Base-by-base conservation (phyloP, 2,888 invertebrate genomes). In the Ypsolopha sequella region DNA sequence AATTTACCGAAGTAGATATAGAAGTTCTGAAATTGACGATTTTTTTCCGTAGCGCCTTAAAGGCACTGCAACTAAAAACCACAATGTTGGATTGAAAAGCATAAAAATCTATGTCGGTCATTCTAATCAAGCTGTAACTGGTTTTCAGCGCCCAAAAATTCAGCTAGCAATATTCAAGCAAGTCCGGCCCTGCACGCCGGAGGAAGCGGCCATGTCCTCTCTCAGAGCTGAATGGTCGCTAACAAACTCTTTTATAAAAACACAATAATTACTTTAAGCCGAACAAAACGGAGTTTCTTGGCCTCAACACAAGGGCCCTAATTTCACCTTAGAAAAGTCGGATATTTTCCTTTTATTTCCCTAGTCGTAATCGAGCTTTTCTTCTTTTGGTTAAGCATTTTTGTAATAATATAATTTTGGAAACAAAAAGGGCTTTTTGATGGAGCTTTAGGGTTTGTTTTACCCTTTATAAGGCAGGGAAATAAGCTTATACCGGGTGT, bases 201-300 rank as follows among this genome's bases (percentile, higher is more conserved):
- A 64, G 65, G 64, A 66, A 66, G 67, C 74, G 78, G 69, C 79
- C 77, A 72, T 70, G 70, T 70, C 71, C 68, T 65, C 66, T 57
- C 41, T 45, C n/a, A 36, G 58, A 58, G 58, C 68, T 82, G 79
- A 86, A 86, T 86, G 80, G 80, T 71, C 76, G 80, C 86, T 85
- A 86, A 86, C 86, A 85, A 86, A 85, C 86, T 85, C 86, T 84
- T 86, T 85, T 76, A 85, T 79, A 86, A 84, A 82, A 85, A 85
- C 80, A 84, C 79, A 84, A 86, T 86, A 85, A 86, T 86, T 86
- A 85, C 84, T 86, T 84, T 80, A 82, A 73, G 79, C 69, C 68
- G 76, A 75, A 82, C 81, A 85, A 84, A 86, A 82, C 70, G 66
- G 77, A 77, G 81, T 82, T 80, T 79, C 81, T 76, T 59, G 63